Evolutionary conservation across 2,888 invertebrate genomes (phyloP), one percentile per base, ranked within the genome.

Genomic region (Sarcophaga rosellei): DNA sequence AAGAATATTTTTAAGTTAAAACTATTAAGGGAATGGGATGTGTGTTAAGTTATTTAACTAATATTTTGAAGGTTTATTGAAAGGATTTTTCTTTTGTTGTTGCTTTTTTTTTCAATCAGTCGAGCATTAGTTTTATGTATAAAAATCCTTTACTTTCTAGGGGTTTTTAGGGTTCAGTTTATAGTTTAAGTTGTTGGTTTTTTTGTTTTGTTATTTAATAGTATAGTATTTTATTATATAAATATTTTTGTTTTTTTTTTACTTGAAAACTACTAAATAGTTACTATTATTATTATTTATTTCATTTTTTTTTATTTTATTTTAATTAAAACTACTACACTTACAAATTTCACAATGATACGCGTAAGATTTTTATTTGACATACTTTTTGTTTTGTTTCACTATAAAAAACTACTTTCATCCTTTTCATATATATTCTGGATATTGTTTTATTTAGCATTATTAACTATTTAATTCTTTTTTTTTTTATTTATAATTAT

Each of bases 111-210:
- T 93, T 93, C 93, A 92, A 91, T 91, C 91, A 91, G 91, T 93
- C 93, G 92, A 93, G 92, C 93, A 92, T 90, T 91, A 92, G 91
- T 89, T 87, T 88, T 87, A 84, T 84, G 89, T 68, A 79, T 69
- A 78, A 77, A 81, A 79, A 62, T 68, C 35, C 20, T 47, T 57
- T 65, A 53, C 25, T 70, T 78, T 75, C 63, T 84, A 63, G 8
- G 11, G 70, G 0, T 17, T 53, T 47, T n/a, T 59, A 35, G n/a
- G 15, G 20, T 25, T 10, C 44, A 23, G 69, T 78, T 57, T 57
- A 73, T 62, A 68, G 66, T 78, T 68, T 73, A 74, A 53, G 53
- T 53, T 17, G 53, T 53, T 17, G 15, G 44, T 69, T 81, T 25
- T 8, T 61, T 61, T 61, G 21, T 87, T 88, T 83, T 86, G 81